phyloP scores from a whole-genome alignment of 2,888 invertebrate genomes.

The Plagodis pulveraria region DNA sequence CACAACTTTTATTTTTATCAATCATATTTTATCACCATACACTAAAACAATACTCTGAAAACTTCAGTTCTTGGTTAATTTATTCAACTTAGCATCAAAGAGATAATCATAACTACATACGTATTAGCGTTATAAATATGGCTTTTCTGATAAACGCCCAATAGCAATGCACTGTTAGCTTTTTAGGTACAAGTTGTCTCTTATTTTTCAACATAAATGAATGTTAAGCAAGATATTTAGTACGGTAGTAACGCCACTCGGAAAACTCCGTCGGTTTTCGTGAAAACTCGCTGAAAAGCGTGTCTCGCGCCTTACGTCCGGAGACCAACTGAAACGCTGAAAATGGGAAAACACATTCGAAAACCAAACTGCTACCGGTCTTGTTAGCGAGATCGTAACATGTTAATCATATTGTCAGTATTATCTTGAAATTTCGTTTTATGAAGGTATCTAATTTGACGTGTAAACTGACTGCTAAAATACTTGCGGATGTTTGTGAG shows the following conservation, averaged over 20 bases:
- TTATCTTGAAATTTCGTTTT: slow-evolving; percentile 30
- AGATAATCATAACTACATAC: too few relatives aligned
- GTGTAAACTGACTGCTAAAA: slow-evolving; percentile 21
- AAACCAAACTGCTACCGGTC: slow-evolving; percentile 25
- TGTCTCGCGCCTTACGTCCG: slow-evolving; percentile 51
- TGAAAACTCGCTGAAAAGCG: slow-evolving; percentile 47
- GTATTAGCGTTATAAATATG: too few relatives aligned
- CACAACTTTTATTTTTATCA: too few relatives aligned
- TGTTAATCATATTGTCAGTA: slow-evolving; percentile 39
- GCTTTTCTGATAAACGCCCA: too few relatives aligned
- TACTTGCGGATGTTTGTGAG: slow-evolving; percentile 5
- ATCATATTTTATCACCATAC: too few relatives aligned
- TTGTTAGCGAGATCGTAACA: slow-evolving; percentile 35
- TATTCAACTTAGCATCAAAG: too few relatives aligned
- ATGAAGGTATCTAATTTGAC: slow-evolving; percentile 29
- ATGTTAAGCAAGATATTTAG: too few relatives aligned
- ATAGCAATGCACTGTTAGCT: too few relatives aligned
- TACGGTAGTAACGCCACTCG: slow-evolving; percentile 17
- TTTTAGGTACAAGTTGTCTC: too few relatives aligned
- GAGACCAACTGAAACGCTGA: slow-evolving; percentile 61
- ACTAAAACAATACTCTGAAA: too few relatives aligned
- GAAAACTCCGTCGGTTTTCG: slow-evolving; percentile 43
- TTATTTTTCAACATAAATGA: too few relatives aligned
- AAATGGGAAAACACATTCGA: slow-evolving; percentile 42
- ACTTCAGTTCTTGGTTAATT: too few relatives aligned